Evolutionary conservation across 2,888 invertebrate genomes (phyloP).

Genomic region (Exephanes ischioxanthus): DNA sequence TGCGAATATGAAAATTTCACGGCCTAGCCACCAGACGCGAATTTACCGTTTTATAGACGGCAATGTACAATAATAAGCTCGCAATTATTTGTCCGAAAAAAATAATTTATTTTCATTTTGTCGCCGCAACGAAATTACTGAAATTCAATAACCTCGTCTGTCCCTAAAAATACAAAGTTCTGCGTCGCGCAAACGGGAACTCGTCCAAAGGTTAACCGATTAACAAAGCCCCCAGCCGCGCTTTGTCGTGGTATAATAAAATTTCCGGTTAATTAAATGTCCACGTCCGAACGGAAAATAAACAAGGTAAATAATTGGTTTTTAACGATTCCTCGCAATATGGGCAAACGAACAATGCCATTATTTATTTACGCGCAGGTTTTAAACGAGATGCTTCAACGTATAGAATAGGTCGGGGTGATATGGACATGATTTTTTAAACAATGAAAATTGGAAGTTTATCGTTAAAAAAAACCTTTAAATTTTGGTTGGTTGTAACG

Average conservation of each 20-base stretch:
- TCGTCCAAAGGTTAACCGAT: neutral
- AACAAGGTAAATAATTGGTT: neutral
- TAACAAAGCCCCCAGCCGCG: neutral
- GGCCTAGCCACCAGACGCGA: neutral
- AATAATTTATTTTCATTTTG: neutral
- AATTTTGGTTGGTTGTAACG: too few species aligned
- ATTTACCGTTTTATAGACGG: neutral
- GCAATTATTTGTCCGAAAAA: neutral
- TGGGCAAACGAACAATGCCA: neutral
- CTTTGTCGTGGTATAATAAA: neutral
- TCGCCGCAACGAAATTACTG: neutral
- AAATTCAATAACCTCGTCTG: neutral
- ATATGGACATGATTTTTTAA: too few species aligned
- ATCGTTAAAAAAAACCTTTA: too few species aligned
- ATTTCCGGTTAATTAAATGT: neutral
- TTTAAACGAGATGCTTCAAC: neutral
- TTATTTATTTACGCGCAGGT: neutral
- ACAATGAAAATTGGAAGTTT: too few species aligned
- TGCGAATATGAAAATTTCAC: neutral
- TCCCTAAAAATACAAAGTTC: neutral
- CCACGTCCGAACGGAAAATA: neutral
- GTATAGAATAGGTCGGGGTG: neutral
- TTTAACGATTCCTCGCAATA: neutral
- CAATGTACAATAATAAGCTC: neutral
- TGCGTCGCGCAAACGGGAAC: neutral